Evolutionary conservation across 2,113 vertebrate species (phyloP), one percentile per base, ranked within the genome.

Genomic region (Argyrosomus japonicus): DNA sequence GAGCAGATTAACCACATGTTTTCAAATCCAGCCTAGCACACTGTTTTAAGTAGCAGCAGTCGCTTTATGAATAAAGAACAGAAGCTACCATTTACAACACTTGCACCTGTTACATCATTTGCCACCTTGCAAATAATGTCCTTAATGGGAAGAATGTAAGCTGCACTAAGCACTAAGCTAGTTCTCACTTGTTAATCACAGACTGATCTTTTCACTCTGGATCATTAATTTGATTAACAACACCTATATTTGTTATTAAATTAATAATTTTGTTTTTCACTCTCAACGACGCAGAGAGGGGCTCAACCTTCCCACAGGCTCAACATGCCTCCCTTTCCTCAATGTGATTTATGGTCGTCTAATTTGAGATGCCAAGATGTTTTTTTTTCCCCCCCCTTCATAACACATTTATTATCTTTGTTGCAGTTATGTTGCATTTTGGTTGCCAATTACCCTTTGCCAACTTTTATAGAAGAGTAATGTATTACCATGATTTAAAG

Each of bases 281-380:
- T 64, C 79, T 87, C 69, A 86, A 91, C 88, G 78, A 88, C 18
- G 51, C 82, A 62, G 81, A 86, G 64, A 77, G 82, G 68, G 82
- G 69, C 51, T 88, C 82, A 89, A 92, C 91, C 88, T 92, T 93
- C 90, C 89, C 89, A 88, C 81, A 85, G 89, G 90, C 92, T 83
- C 81, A 78, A 73, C 77, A 61, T 78, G 86, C 79, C 81, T 23
- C 54, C 69, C 51, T 72, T 50, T 61, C 27, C 79, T 68, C 78
- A 70, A 2, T 27, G 74, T 92, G 89, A 93, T 93, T 90, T 90
- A 93, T 91, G 75, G 51, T 83, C 75, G 70, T 83, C 86, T 91
- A 92, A 93, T 91, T 91, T 85, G 60, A 92, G 89, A 88, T 83
- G 60, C 79, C 68, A 81, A 74, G 72, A 74, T 78, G 48, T 72